Conservation (phyloP, 2,113 vertebrate genomes). For the Aphyosemion australe region DNA sequence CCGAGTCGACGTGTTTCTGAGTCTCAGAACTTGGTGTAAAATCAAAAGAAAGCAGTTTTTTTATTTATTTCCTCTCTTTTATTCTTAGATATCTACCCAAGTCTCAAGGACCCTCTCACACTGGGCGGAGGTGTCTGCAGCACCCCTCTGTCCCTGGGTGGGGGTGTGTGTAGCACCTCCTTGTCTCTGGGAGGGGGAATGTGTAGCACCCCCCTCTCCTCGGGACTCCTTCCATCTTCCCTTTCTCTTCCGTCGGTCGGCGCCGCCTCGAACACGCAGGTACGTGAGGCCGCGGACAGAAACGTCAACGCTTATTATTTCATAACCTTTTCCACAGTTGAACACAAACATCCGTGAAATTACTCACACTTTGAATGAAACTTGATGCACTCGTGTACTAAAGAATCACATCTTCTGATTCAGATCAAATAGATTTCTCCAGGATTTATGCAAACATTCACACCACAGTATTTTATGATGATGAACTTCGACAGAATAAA, state of each 20-base stretch:
- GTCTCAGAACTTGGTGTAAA: neutral
- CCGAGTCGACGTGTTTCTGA: constrained; percentile 10
- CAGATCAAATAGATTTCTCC: no score
- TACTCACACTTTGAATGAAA: no score
- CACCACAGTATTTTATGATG: no score
- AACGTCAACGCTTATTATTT: no score
- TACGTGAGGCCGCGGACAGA: constrained; percentile 3
- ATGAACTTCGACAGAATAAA: no score
- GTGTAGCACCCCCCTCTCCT: constrained; percentile 89
- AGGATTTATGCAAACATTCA: no score
- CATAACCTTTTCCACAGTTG: no score
- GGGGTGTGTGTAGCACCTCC: constrained; percentile 86
- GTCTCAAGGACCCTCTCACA: constrained; percentile 90
- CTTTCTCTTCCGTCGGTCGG: constrained; percentile 84
- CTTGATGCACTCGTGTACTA: no score
- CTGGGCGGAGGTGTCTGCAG: constrained; percentile 85
- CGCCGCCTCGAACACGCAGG: constrained; percentile 76
- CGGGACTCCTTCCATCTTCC: constrained; percentile 82
- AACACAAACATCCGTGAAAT: no score
- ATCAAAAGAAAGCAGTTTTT: neutral
- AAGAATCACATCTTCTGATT: no score
- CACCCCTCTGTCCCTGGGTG: constrained; percentile 84
- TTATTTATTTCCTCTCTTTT: neutral
- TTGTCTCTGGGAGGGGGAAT: constrained; percentile 87
- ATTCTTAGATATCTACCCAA: constrained; percentile 87